phyloP scores from a whole-genome alignment of 2,113 vertebrate genomes.

The Paraplagusia blochii region DNA sequence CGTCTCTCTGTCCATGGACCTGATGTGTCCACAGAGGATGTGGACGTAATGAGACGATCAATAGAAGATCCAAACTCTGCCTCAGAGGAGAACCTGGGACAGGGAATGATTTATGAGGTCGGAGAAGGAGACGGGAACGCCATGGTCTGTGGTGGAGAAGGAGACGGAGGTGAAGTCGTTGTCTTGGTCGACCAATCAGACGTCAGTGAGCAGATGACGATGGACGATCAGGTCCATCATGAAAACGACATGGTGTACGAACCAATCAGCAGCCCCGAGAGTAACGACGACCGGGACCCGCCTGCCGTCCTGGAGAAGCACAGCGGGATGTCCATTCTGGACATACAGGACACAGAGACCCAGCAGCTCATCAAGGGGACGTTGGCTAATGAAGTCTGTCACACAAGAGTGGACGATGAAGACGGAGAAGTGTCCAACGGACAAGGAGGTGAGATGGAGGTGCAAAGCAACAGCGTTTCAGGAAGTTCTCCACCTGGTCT shows the following conservation, averaged over 20 bases:
- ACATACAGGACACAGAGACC: constrained; percentile 25
- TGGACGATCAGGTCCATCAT: constrained; percentile 19
- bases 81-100: constrained; percentile 5
- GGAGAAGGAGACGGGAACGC: no score
- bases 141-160: no score
- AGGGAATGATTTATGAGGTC: constrained; percentile 29
- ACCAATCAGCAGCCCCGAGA: constrained; percentile 70
- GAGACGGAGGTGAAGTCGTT: constrained; percentile 33
- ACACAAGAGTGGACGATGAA: constrained; percentile 11
- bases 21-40: constrained; percentile 12
- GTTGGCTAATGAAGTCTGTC: not conserved
- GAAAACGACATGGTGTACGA: constrained; percentile 64
- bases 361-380: constrained; percentile 13
- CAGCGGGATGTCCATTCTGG: constrained; percentile 28
- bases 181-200: constrained; percentile 42
- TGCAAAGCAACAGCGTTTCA: not conserved
- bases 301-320: constrained; percentile 24
- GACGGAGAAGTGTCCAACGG: constrained; percentile 20
- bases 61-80: constrained; percentile 18
- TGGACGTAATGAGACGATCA: constrained; percentile 29
- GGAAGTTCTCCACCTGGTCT: constrained; percentile 19
- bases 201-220: constrained; percentile 35
- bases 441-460: constrained; percentile 35
- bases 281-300: constrained; percentile 41
- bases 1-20: no score